phyloP scores from a whole-genome alignment of 2,797 vertebrate genomes.

The Craterocephalus amniculus region DNA sequence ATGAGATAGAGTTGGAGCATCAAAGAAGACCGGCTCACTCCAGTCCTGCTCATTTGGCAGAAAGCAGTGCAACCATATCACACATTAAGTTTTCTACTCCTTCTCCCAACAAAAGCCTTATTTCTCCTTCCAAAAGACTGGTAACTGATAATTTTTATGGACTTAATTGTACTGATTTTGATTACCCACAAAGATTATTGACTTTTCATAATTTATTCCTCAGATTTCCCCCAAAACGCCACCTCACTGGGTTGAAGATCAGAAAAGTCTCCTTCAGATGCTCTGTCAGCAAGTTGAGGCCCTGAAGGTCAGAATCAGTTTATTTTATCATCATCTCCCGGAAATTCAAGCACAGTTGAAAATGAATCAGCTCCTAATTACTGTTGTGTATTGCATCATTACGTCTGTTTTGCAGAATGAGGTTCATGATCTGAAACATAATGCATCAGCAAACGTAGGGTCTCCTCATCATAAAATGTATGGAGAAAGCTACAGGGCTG shows the following conservation, averaged over 20 bases:
- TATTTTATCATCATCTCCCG: background rate
- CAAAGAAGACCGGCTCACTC: slow-evolving; percentile 69
- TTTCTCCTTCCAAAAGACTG: slow-evolving; percentile 92
- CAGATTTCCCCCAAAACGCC: slow-evolving; percentile 94
- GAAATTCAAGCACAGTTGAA: background rate
- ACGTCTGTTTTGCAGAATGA: slow-evolving; percentile 86
- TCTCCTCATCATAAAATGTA: slow-evolving; percentile 89
- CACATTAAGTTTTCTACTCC: slow-evolving; percentile 90
- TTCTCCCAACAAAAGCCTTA: slow-evolving; percentile 87
- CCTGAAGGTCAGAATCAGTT: slow-evolving; percentile 87
- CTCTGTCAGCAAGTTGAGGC: slow-evolving; percentile 96
- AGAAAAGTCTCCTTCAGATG: slow-evolving; percentile 92
- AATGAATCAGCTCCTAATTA: background rate
- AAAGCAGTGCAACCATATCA: slow-evolving; percentile 71
- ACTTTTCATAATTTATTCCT: slow-evolving; percentile 8
- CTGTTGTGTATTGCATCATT: background rate
- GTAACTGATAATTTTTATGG: slow-evolving; percentile 69
- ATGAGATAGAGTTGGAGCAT: slow-evolving; percentile 58
- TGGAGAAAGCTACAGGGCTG: slow-evolving; percentile 86
- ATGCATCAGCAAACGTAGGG: slow-evolving; percentile 78
- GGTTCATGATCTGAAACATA: slow-evolving; percentile 93
- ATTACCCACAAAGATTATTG: background rate
- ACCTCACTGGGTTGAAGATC: slow-evolving; percentile 98
- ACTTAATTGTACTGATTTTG: background rate
- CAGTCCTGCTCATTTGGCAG: slow-evolving; percentile 83